Evolutionary conservation across 1,140 invertebrate genomes (phyloP).

Genomic region (Tyrophagus putrescentiae): DNA sequence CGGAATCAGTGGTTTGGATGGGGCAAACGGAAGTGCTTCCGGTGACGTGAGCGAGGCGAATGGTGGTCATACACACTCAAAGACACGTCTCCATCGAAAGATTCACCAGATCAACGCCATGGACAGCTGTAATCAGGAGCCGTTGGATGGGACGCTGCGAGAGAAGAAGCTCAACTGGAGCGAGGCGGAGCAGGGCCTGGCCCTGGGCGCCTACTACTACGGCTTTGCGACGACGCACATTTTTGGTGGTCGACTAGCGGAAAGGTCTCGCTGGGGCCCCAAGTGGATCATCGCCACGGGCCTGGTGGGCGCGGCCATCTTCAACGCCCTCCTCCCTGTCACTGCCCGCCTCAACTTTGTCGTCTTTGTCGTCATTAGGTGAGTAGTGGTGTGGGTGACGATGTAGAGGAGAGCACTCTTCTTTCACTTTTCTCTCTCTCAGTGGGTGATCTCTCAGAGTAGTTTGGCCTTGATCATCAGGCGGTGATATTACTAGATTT

Average conservation of each 20-base stretch:
- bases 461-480: too few species aligned
- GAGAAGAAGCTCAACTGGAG: slow-evolving; percentile 25
- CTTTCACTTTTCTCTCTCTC: too few species aligned
- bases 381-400: too few species aligned
- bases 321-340: slow-evolving; percentile 8
- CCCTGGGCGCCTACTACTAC: slow-evolving; percentile 69
- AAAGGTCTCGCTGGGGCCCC: slow-evolving; percentile 46
- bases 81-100: not conserved
- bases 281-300: slow-evolving; percentile 45
- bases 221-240: slow-evolving; percentile 67
- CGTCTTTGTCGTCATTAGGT: not conserved
- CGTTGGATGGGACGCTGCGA: not conserved
- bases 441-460: too few species aligned
- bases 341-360: not conserved
- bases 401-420: too few species aligned
- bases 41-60: not conserved
- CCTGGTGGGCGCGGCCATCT: slow-evolving; percentile 18
- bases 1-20: not conserved
- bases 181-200: slow-evolving; percentile 34
- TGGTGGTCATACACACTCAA: not conserved
- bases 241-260: slow-evolving; percentile 59
- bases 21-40: not conserved
- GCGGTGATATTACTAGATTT: too few species aligned
- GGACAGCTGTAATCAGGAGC: not conserved
- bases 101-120: not conserved